phyloP scores from a whole-genome alignment of 2,797 vertebrate genomes.

The Austrolebias charrua region DNA sequence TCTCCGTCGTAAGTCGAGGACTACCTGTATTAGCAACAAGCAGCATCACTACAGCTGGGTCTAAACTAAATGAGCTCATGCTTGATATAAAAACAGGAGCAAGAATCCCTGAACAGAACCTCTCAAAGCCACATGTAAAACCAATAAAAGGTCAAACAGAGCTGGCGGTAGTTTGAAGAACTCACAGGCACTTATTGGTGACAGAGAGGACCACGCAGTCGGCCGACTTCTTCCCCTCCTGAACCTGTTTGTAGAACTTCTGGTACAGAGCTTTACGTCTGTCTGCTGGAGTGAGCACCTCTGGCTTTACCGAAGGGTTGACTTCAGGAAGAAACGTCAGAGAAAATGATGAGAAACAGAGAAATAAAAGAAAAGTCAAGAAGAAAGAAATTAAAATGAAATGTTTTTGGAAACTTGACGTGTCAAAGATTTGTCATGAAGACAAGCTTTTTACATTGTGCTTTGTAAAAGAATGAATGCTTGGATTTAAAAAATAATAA shows the following conservation, averaged over 20 bases:
- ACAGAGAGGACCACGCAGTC: conserved; percentile 81
- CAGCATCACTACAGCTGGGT: neutral
- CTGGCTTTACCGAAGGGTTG: conserved; percentile 43
- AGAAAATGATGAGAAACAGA: neutral
- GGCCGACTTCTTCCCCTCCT: conserved; percentile 75
- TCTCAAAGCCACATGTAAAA: neutral
- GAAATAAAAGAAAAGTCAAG: neutral
- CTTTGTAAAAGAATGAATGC: no score
- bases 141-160: neutral
- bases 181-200: conserved; percentile 79
- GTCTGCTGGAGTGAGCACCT: conserved; percentile 63
- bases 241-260: conserved; percentile 78
- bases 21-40: no score
- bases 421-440: no score
- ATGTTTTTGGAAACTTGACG: no score
- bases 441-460: no score
- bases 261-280: conserved; percentile 75
- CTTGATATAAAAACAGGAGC: neutral
- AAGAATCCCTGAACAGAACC: no score
- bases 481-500: neutral
- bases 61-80: neutral
- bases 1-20: no score
- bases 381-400: no score
- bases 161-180: conserved; percentile 21
- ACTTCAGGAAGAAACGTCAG: neutral